Percentiles rank a stretch among this genome's conserved stretches.
Evolutionary conservation across 1,140 invertebrate genomes (phyloP).

Genomic region (Drosophila sulfurigaster): DNA sequence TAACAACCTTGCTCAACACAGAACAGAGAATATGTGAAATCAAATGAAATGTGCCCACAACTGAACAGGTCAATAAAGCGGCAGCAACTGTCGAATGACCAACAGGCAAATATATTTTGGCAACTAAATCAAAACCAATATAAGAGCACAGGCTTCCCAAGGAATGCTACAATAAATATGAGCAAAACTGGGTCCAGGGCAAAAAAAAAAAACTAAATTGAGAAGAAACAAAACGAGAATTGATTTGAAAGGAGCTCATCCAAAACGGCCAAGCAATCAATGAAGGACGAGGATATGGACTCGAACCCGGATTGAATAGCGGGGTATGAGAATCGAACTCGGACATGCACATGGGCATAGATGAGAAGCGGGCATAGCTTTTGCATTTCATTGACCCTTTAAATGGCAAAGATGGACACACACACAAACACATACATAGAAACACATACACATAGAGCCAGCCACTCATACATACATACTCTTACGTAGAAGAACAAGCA

Average conservation of each 20-base stretch:
- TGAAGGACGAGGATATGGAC: constrained; percentile 39
- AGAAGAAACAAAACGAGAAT: constrained; percentile 10
- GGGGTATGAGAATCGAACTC: constrained; percentile 50
- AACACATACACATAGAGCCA: constrained; percentile 1
- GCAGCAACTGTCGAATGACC: constrained; percentile 18
- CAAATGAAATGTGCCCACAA: constrained; percentile 11
- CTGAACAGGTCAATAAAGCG: constrained; percentile 24
- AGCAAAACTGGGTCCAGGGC: constrained; percentile 37
- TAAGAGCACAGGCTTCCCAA: background rate
- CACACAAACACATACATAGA: constrained; percentile 12
- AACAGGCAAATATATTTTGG: constrained; percentile 45
- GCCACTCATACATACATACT: background rate
- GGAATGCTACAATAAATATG: constrained; percentile 41
- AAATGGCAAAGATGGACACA: constrained; percentile 65
- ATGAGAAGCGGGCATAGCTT: constrained; percentile 41
- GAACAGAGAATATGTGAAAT: background rate
- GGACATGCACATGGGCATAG: constrained; percentile 42
- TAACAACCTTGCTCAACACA: background rate
- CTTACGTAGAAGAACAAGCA: constrained; percentile 4
- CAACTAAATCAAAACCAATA: constrained; percentile 43
- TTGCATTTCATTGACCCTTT: constrained; percentile 82
- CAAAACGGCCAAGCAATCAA: constrained; percentile 42
- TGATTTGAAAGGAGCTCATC: constrained; percentile 42
- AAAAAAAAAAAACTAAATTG: background rate
- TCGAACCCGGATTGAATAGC: background rate